Conservation (phyloP, 2,113 vertebrate species). For the Ranitomeya variabilis region DNA sequence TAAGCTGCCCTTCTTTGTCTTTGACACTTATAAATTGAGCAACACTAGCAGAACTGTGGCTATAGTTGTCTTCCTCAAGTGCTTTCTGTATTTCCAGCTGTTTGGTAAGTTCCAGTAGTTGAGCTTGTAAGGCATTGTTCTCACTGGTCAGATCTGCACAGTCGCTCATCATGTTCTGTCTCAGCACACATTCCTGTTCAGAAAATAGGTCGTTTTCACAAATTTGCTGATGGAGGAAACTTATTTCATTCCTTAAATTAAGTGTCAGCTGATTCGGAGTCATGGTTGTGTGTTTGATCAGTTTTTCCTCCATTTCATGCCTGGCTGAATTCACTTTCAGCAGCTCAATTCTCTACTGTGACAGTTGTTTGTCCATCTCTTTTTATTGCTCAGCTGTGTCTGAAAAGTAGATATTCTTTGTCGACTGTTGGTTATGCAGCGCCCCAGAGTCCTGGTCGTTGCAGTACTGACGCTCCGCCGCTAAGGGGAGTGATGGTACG, state of each 20-base stretch:
- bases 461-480: too few relatives aligned
- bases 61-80: constrained; percentile 57
- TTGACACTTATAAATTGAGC: constrained; percentile 57
- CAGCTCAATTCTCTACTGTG: constrained; percentile 54
- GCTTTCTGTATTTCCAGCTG: constrained; percentile 58
- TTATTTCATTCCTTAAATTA: constrained; percentile 42
- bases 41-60: constrained; percentile 43
- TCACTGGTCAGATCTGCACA: constrained; percentile 56
- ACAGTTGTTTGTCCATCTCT: constrained; percentile 8
- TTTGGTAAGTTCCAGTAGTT: constrained; percentile 59
- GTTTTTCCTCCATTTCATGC: constrained; percentile 51
- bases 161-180: constrained; percentile 61
- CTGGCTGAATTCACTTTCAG: constrained; percentile 55
- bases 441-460: too few relatives aligned
- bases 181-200: constrained; percentile 58
- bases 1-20: constrained; percentile 49
- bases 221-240: constrained; percentile 60
- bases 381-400: constrained; percentile 57
- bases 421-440: constrained; percentile 58
- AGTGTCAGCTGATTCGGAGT: constrained; percentile 44
- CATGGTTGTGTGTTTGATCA: constrained; percentile 29
- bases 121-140: constrained; percentile 54
- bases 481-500: too few relatives aligned
- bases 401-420: constrained; percentile 52
- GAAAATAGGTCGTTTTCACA: constrained; percentile 56